These are phyloP conservation scores for Pedetes capensis DNA, from an alignment of 2,113 vertebrate genomes.

Conservation along the genomic window DNA sequence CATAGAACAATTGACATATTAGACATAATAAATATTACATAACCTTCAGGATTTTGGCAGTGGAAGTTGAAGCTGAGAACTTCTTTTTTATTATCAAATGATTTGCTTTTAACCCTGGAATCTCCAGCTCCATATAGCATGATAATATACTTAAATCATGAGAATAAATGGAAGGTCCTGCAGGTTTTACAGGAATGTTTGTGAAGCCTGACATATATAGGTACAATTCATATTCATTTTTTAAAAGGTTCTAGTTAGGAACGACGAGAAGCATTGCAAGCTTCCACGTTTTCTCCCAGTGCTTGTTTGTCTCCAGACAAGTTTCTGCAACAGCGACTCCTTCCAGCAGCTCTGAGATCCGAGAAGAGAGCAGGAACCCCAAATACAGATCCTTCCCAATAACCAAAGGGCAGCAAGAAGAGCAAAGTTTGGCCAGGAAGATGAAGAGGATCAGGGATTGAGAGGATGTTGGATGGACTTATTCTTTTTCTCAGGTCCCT, in stretches of 20 bases:
- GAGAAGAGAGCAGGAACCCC: background rate
- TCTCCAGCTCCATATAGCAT: background rate
- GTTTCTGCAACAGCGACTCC: slow-evolving; percentile 52
- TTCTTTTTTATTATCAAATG: background rate
- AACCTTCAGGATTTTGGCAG: slow-evolving; percentile 16
- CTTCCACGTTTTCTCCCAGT: background rate
- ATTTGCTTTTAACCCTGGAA: background rate
- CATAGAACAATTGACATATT: background rate
- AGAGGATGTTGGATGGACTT: background rate
- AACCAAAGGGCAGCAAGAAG: background rate
- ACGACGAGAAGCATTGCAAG: background rate
- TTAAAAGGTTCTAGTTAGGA: background rate
- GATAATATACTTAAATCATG: background rate
- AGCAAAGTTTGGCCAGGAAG: slow-evolving; percentile 43
- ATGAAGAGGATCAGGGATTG: background rate
- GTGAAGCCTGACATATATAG: background rate
- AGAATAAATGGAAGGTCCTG: background rate
- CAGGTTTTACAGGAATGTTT: background rate
- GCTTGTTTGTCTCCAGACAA: background rate
- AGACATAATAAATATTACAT: slow-evolving; percentile 41
- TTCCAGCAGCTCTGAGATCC: background rate
- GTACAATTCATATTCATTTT: background rate
- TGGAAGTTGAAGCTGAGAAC: background rate
- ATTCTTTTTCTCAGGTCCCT: background rate
- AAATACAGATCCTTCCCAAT: background rate